Evolutionary conservation across 2,113 vertebrate species (phyloP), one percentile per base, ranked within the genome.

Genomic region (Spheniscus mendiculus): DNA sequence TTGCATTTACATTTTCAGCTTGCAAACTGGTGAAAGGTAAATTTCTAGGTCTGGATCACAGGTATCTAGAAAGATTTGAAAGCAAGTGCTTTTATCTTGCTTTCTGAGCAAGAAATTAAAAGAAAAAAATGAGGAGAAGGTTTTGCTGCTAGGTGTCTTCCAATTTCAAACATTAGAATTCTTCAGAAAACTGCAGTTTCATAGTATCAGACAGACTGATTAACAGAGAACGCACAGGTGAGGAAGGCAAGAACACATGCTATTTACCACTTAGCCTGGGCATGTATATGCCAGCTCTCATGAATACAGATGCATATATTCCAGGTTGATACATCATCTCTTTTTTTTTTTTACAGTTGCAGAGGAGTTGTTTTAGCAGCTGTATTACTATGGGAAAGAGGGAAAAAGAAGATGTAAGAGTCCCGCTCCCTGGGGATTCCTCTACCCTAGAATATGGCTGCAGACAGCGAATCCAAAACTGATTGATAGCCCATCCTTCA

Each of bases 81-180:
- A 66, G 11, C 32, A 50, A 78, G 7, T 29, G n/a, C 0, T 59
- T 72, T 86, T 34, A 59, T 42, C 27, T 76, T 78, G 16, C 10
- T 65, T 73, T 73, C n/a, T 12, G 8, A 50, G 17, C 5, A 15
- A 84, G 18, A n/a, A n/a, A 21, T 6, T 15, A 10, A 10, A 63
- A 10, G 3, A 36, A 20, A 22, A 21, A 27, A n/a, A 36, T 1
- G 1, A 61, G 1, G 19, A 53, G n/a, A 18, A 21, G 3, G 15
- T 52, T 88, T 85, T 42, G 21, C 72, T 81, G 22, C 26, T n/a
- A 29, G 20, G n/a, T 58, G 11, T 73, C 55, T 73, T 69, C 44
- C 40, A 53, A 47, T 73, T 69, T 38, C 66, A 56, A 89, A 49
- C 32, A 44, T 5, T 3, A 20, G 1, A n/a, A 76, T 11, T 14